Conservation (phyloP, 2,113 vertebrate species). For the Bambusicola thoracicus region DNA sequence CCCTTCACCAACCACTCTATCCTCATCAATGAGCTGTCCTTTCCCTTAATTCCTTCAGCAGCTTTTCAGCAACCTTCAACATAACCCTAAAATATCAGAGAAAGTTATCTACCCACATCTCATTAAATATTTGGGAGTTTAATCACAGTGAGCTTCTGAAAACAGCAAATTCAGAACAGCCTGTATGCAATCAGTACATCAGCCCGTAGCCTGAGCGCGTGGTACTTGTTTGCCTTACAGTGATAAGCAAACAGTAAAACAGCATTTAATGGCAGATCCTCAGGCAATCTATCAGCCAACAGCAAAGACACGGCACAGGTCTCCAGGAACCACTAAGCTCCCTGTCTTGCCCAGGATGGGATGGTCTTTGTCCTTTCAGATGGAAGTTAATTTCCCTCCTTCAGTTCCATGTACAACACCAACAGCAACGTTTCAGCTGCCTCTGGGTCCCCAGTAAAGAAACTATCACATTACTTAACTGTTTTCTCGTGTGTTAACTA, state of each 20-base stretch:
- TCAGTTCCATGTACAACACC: accelerated
- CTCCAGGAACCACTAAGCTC: not conserved
- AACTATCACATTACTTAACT: not conserved
- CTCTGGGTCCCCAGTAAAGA: not conserved
- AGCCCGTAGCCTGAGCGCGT: not conserved
- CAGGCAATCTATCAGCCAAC: not conserved
- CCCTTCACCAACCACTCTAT: not conserved
- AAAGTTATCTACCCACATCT: not conserved
- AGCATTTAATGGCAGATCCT: not conserved
- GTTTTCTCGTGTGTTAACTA: not conserved
- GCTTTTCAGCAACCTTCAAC: not conserved
- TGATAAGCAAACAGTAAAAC: not conserved
- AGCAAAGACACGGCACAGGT: not conserved
- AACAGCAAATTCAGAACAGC: not conserved
- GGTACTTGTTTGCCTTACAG: not conserved
- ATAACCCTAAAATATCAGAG: not conserved
- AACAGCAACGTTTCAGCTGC: not conserved
- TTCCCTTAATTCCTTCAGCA: not conserved
- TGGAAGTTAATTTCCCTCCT: not conserved
- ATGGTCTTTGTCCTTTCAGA: not conserved
- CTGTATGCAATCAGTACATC: accelerated
- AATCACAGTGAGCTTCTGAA: not conserved
- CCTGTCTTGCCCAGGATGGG: not conserved
- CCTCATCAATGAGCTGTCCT: not conserved
- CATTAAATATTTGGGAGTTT: not conserved